Percentiles rank a stretch among this genome's conserved stretches.
Conservation (phyloP, 1,140 invertebrate genomes). For the Zeugodacus cucurbitae region DNA sequence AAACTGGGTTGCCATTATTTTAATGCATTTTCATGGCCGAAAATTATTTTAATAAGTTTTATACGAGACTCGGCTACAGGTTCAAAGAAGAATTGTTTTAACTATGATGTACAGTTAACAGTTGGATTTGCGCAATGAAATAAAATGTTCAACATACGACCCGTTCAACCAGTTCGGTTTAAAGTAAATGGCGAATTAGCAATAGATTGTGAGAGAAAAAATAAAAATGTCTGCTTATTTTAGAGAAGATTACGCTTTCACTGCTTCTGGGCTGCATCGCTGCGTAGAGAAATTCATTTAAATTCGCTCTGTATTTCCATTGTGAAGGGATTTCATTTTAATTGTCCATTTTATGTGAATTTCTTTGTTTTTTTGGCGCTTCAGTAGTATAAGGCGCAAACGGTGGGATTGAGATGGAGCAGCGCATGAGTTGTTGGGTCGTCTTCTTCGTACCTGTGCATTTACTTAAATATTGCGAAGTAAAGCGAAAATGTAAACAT, state of each 20-base stretch:
- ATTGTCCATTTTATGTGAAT: too few relatives aligned
- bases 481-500: slow-evolving; percentile 7
- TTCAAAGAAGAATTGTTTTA: background rate
- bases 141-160: slow-evolving; percentile 21
- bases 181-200: too few relatives aligned
- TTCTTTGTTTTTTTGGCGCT: too few relatives aligned
- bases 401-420: too few relatives aligned
- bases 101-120: background rate
- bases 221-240: slow-evolving; percentile 10
- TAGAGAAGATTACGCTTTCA: slow-evolving; percentile 7
- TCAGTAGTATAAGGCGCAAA: background rate
- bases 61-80: too few relatives aligned
- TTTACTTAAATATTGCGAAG: background rate
- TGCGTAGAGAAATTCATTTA: background rate
- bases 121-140: background rate
- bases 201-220: background rate
- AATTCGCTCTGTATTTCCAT: background rate
- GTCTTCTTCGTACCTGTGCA: background rate
- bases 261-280: background rate
- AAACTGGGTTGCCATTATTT: too few relatives aligned
- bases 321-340: slow-evolving; percentile 21
- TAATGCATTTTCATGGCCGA: too few relatives aligned
- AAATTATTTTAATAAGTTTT: too few relatives aligned
- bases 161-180: too few relatives aligned
- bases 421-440: too few relatives aligned